Percentiles rank a stretch among this genome's conserved stretches.
These are phyloP conservation scores for Helostoma temminkii DNA, from an alignment of 2,797 vertebrate genomes.

Conservation along the genomic window DNA sequence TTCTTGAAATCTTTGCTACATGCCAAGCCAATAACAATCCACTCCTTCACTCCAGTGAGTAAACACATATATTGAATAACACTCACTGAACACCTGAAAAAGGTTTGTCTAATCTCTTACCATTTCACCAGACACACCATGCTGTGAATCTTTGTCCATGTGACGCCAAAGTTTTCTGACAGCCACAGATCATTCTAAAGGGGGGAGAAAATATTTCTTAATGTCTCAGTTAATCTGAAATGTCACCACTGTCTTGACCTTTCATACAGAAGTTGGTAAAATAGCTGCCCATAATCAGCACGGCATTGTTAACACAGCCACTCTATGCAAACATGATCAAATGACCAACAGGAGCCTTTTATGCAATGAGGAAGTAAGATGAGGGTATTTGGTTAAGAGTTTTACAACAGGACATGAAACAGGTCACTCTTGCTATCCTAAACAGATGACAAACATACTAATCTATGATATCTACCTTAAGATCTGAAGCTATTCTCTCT, in stretches of 20 bases:
- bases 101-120: conserved; percentile 81
- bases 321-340: conserved; percentile 33
- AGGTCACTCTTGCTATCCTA: not conserved
- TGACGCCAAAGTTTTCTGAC: conserved; percentile 89
- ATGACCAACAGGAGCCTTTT: conserved; percentile 3
- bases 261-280: not conserved
- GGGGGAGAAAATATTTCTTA: conserved; percentile 11
- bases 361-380: conserved; percentile 13
- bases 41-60: not conserved
- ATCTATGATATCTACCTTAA: not conserved
- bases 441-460: not conserved
- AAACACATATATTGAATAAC: conserved; percentile 12
- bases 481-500: not conserved
- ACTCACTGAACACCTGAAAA: not conserved
- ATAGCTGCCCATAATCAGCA: conserved; percentile 4
- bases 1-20: conserved; percentile 21
- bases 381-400: not conserved
- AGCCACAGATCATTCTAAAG: conserved; percentile 92
- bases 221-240: not conserved
- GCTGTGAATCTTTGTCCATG: conserved; percentile 89
- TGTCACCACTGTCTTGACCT: not conserved
- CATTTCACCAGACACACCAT: conserved; percentile 93
- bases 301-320: conserved; percentile 31
- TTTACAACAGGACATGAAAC: conserved; percentile 21
- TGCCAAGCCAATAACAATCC: conserved; percentile 9